Conservation (phyloP, 92 coral and sea anemone species). For the Isaurus tuberculatus region DNA sequence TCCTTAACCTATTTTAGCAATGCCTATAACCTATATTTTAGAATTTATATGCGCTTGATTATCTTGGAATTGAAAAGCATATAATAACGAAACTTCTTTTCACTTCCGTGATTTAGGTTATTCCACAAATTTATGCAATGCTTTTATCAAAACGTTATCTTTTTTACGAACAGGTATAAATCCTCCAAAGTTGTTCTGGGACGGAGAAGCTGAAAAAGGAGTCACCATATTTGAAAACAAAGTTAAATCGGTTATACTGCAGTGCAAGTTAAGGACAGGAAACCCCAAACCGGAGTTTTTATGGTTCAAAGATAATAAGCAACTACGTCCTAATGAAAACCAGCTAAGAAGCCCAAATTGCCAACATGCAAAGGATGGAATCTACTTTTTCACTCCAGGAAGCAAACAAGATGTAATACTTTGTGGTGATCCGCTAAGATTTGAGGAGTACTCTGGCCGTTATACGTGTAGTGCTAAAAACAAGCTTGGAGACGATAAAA, state of each 20-base stretch:
- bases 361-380: conserved; percentile 19
- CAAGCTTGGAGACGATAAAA: conserved; percentile 30
- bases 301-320: conserved; percentile 26
- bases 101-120: too few relatives aligned
- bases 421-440: conserved; percentile 13
- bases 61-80: too few relatives aligned
- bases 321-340: background rate
- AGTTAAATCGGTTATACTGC: background rate
- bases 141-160: background rate
- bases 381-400: conserved; percentile 5
- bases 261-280: background rate
- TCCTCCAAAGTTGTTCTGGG: conserved; percentile 38
- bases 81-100: too few relatives aligned
- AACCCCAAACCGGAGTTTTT: conserved; percentile 30
- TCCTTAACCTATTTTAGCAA: too few relatives aligned
- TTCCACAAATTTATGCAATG: background rate
- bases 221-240: conserved; percentile 15
- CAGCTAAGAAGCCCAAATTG: conserved; percentile 5
- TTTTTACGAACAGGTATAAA: conserved; percentile 11
- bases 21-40: too few relatives aligned
- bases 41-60: too few relatives aligned
- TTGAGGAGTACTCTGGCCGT: conserved; percentile 31
- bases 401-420: conserved; percentile 37
- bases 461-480: conserved; percentile 33
- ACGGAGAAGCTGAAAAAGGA: background rate